phyloP scores from a whole-genome alignment of 2,797 vertebrate species.

The Furcifer pardalis region DNA sequence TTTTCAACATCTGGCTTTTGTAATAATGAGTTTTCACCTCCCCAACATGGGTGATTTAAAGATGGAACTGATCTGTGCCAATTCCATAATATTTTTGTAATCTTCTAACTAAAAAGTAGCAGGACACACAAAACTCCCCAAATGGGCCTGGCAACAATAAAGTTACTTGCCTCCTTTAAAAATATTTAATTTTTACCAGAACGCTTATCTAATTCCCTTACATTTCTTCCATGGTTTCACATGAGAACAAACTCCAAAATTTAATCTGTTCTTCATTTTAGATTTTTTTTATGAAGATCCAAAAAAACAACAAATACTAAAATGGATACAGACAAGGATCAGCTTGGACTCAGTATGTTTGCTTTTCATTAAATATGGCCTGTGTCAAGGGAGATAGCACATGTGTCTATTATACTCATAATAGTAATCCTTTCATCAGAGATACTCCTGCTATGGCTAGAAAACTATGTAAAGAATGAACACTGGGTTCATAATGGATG shows the following conservation, averaged over 20 bases:
- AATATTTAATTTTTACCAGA: background rate
- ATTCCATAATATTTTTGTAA: background rate
- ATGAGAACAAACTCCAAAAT: background rate
- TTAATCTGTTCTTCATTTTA: background rate
- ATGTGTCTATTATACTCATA: background rate
- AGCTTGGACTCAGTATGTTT: too few species aligned
- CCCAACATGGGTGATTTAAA: background rate
- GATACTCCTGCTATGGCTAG: background rate
- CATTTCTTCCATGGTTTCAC: background rate
- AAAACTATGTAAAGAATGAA: background rate
- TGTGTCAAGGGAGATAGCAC: too few species aligned
- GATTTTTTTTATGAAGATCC: background rate
- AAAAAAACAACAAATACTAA: background rate
- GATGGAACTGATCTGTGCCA: background rate
- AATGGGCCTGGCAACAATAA: background rate
- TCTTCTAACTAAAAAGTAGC: background rate
- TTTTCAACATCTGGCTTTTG: background rate
- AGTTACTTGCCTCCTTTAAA: background rate
- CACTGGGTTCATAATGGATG: background rate
- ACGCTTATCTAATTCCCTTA: background rate
- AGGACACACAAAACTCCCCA: background rate
- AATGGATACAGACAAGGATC: background rate
- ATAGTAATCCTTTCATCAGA: background rate
- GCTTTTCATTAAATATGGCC: too few species aligned
- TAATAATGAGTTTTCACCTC: background rate